Conservation (phyloP, 1,140 invertebrate genomes). For the Aphis gossypii region DNA sequence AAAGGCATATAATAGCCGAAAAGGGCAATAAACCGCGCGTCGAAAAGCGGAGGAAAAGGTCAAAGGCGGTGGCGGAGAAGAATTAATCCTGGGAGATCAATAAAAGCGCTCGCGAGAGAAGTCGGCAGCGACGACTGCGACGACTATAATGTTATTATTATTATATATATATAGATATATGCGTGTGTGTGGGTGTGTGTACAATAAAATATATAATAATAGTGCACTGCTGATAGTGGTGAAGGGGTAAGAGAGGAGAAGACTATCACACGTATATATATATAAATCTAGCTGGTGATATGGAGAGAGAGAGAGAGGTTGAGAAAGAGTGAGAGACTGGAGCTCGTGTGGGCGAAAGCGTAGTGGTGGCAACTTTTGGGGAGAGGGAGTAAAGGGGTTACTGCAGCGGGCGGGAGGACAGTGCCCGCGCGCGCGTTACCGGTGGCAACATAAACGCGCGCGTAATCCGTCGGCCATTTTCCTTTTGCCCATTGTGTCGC, state of each 20-base stretch:
- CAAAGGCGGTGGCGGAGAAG: neutral
- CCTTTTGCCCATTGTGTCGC: conserved; percentile 56
- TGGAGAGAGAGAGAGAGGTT: neutral
- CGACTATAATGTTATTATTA: neutral
- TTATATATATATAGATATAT: neutral
- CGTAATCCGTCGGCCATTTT: conserved; percentile 58
- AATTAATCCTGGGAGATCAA: conserved; percentile 53
- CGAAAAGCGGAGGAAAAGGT: neutral
- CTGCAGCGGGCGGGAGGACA: neutral
- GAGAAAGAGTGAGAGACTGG: neutral
- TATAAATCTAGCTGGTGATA: no score
- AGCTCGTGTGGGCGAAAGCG: neutral
- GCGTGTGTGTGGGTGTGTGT: neutral
- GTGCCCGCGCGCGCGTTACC: conserved; percentile 51
- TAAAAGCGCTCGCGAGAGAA: conserved; percentile 46
- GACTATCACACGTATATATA: neutral
- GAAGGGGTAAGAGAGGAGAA: neutral
- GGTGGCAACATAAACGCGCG: conserved; percentile 53
- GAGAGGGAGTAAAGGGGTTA: neutral
- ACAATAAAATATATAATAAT: conserved; percentile 19
- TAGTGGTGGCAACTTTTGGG: neutral
- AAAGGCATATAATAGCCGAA: neutral
- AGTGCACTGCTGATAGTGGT: neutral
- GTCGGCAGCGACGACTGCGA: neutral
- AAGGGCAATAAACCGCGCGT: neutral